Conservation (phyloP, 2,113 vertebrate species). For the Rhadina sibilatrix region DNA sequence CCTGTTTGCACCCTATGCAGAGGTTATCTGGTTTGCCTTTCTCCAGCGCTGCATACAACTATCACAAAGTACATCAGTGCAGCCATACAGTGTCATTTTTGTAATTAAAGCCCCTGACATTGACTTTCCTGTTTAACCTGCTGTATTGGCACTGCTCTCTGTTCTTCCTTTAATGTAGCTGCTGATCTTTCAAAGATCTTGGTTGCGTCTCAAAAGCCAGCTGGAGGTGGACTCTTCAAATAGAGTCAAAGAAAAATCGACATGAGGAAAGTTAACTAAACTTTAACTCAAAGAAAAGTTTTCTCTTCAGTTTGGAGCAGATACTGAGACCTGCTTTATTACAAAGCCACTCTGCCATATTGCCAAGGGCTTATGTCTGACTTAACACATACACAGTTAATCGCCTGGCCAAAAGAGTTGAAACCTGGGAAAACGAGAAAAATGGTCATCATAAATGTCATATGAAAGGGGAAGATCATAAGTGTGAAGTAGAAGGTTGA, state of each 20-base stretch:
- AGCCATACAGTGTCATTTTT: background rate
- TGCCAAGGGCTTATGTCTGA: slow-evolving; percentile 3
- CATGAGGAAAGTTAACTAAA: slow-evolving; percentile 33
- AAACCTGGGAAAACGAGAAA: background rate
- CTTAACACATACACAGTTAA: slow-evolving; percentile 19
- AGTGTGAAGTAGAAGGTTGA: background rate
- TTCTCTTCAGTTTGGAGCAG: slow-evolving; percentile 44
- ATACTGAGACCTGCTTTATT: slow-evolving; percentile 49
- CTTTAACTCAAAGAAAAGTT: slow-evolving; percentile 61
- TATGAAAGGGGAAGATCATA: background rate
- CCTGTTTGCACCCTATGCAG: background rate
- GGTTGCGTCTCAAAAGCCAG: slow-evolving; percentile 48
- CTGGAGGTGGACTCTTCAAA: slow-evolving; percentile 52
- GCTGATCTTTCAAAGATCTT: slow-evolving; percentile 59
- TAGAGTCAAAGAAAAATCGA: slow-evolving; percentile 22
- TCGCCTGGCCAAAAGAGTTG: background rate
- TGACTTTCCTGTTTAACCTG: slow-evolving; percentile 41
- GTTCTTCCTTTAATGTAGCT: slow-evolving; percentile 51
- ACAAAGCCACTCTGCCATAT: slow-evolving; percentile 37
- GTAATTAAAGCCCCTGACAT: slow-evolving; percentile 41
- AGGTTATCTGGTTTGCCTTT: background rate
- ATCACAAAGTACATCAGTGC: background rate
- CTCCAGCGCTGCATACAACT: background rate
- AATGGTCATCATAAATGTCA: background rate
- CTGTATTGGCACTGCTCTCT: slow-evolving; percentile 14